Conservation (phyloP, 1,140 invertebrate genomes). For the Helicoverpa armigera region DNA sequence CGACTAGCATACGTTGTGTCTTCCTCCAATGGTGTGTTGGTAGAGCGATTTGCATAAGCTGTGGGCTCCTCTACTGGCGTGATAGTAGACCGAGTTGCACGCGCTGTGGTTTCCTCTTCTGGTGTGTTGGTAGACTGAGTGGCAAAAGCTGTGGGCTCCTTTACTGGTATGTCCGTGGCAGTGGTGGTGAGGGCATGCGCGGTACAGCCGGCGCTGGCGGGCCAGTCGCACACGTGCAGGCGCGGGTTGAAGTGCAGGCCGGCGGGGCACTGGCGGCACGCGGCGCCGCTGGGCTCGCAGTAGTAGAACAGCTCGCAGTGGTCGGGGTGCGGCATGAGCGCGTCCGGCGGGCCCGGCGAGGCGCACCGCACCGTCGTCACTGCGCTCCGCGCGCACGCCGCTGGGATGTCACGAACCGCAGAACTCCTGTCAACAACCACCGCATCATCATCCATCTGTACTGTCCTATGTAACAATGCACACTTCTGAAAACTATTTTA, state of each 20-base stretch:
- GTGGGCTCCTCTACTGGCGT: no score
- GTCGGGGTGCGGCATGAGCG: slow-evolving; percentile 73
- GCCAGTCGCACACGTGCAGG: slow-evolving; percentile 86
- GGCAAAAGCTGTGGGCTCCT: no score
- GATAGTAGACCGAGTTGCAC: neutral
- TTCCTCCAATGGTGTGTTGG: no score
- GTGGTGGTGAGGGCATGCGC: neutral
- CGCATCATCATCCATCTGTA: neutral
- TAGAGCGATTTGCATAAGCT: no score
- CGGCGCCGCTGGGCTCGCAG: slow-evolving; percentile 78
- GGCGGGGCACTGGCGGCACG: slow-evolving; percentile 80
- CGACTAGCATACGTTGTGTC: no score
- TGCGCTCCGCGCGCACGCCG: neutral
- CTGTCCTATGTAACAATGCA: no score
- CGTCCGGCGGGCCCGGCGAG: neutral
- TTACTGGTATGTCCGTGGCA: neutral
- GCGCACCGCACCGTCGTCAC: neutral
- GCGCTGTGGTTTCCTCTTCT: neutral
- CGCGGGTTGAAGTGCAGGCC: slow-evolving; percentile 86
- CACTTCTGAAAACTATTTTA: no score
- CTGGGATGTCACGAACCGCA: neutral
- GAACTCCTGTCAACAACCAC: neutral
- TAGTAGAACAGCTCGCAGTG: slow-evolving; percentile 87
- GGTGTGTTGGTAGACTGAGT: neutral
- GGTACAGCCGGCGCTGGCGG: slow-evolving; percentile 73